Base-by-base conservation (phyloP, 2,113 vertebrate species). In the Nematolebias whitei region DNA sequence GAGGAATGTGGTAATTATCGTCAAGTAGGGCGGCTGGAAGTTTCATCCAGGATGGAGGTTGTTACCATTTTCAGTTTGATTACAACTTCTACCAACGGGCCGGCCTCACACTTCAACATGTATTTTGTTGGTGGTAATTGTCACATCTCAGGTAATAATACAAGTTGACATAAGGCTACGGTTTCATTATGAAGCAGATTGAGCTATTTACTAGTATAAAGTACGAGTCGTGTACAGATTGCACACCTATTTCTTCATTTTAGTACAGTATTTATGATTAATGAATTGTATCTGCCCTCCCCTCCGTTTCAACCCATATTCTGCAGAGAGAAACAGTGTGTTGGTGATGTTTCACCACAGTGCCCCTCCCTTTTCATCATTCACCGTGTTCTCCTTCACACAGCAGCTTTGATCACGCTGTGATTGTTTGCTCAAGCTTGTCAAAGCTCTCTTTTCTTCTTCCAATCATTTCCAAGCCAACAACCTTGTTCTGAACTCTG, bases 341-440 rank as follows among this genome's bases (percentile, higher is more conserved):
- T 74, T 26, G 32, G 83, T 79, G 72, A 76, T 65, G 78, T 73
- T 76, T 35, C 48, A 63, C 82, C 68, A 80, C 29, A 16, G 12
- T 7, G 7, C 43, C 63, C 50, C 71, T 48, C 68, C 39, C 68
- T 69, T 74, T 72, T 82, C 73, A 72, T 49, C 49, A 67, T 50
- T 72, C 78, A 74, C 83, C 67, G 64, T 71, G 80, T 87, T 85
- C 83, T 84, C 79, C 66, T 82, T 79, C 71, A 78, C 81, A 84
- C 70, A 75, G 74, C 81, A 62, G 81, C 88, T 90, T 89, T 87
- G 81, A 90, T 88, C 81, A 84, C 47, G 71, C 80, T 80, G 76
- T 54, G 84, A 85, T 78, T 84, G 85, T 90, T 87, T 82, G 83
- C 76, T 79, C 79, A 40, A 69, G 72, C 69, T 26, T 80, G 75